Base-by-base conservation (phyloP, 2,888 invertebrate genomes). In the Lasius fuliginosus region DNA sequence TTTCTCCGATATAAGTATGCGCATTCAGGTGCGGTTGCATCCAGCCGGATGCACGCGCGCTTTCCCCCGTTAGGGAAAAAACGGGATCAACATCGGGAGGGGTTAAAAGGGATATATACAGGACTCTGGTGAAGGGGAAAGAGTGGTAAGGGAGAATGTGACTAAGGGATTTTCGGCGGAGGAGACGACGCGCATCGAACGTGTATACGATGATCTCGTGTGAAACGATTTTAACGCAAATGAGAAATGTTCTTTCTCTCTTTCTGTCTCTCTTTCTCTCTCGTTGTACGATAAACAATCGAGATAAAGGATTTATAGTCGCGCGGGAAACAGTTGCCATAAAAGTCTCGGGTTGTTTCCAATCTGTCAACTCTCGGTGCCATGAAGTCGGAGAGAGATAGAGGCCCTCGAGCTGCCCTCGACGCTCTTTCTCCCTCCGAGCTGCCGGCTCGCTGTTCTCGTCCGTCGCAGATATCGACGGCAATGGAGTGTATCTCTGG, bases 291-390 rank as follows among this genome's bases (percentile, higher is more conserved):
- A 91, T 92, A 91, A 92, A 93, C 92, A 91, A 91, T 91, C 87
- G 77, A 85, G 90, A 92, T 92, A 91, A 92, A 92, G 88, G 91
- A 92, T 93, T 92, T 93, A 93, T 91, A 85, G 88, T 65, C 76
- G 83, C 85, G 82, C 73, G 85, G 90, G 89, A 88, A 91, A 93
- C 91, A 90, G 90, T 90, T 88, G 90, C 91, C 91, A 92, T 92
- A 92, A 93, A 93, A 93, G 92, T 92, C 91, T 89, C 91, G 90
- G 89, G 85, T 85, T 91, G 91, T 92, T 93, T 93, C 91, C 93
- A 93, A 93, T 93, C 92, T 93, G 93, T 93, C 93, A 91, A 90
- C 87, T 81, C 64, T 79, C 62, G 83, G 71, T 74, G 82, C 75
- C 77, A 69, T 79, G 60, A 49, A 74, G 81, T 73, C 68, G 69